Base-by-base conservation (phyloP, 2,888 invertebrate genomes). In the Erebia ligea region DNA sequence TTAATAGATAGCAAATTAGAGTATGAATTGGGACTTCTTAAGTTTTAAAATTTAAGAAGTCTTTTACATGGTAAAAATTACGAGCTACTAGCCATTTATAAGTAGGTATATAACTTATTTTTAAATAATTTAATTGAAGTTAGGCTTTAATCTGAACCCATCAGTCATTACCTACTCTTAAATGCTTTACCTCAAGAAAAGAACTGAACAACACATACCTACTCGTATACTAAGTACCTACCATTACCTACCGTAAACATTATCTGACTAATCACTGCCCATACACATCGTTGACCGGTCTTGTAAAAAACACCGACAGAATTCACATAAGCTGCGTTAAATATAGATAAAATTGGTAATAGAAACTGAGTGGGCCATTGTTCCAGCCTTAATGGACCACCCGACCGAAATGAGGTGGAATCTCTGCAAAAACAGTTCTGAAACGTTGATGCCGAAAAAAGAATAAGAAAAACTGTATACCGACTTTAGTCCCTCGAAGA, bases 381-480 rank as follows among this genome's bases (percentile, higher is more conserved):
- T 92, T 90, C 88, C 85, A 84, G 73, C 75, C 80, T 87, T 90
- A 90, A 91, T 90, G 92, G 92, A 91, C 92, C 92, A 91, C 92
- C 90, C 91, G 88, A 83, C 84, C 81, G 86, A 84, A 84, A 81
- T 73, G 72, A 77, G 80, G 82, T 82, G 87, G 82, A 82, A 80
- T 84, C 80, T 81, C 80, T 80, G 90, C 92, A 90, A 91, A 92
- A 91, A 90, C 89, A 76, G 77, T 80, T 82, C 76, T 77, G 81
- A 85, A 85, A 85, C 82, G 83, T 82, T 83, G 84, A 82, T 84
- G 81, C 80, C 81, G 81, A 84, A 90, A 91, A 90, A 91, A 88
- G 82, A 81, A 79, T 83, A 78, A 80, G 88, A 90, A 89, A 88
- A 89, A 84, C 83, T 75, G 78, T 86, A 87, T 87, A 87, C 85